These are phyloP conservation scores for Galleria mellonella DNA, from an alignment of 1,140 invertebrate genomes.

Conservation along the genomic window DNA sequence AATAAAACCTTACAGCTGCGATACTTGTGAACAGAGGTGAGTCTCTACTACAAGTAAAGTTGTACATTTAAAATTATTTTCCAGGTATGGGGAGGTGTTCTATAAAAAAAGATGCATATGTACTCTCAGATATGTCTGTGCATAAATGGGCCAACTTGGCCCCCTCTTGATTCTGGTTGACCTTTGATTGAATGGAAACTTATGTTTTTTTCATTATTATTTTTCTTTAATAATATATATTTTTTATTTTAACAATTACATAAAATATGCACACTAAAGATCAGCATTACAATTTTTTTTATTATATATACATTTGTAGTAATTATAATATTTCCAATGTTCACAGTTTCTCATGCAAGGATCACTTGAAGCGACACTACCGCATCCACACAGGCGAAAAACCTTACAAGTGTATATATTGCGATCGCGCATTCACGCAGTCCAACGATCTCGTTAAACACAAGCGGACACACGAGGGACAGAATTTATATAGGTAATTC, in stretches of 20 bases:
- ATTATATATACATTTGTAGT: too few species aligned
- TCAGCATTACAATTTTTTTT: too few species aligned
- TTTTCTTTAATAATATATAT: background rate
- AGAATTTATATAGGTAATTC: slow-evolving; percentile 53
- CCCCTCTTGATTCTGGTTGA: too few species aligned
- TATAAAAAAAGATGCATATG: too few species aligned
- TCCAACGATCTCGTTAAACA: slow-evolving; percentile 73
- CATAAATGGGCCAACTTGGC: too few species aligned
- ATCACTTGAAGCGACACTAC: slow-evolving; percentile 76
- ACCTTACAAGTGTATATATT: slow-evolving; percentile 78
- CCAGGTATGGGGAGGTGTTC: too few species aligned
- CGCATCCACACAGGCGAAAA: slow-evolving; percentile 84
- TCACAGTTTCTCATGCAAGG: slow-evolving; percentile 59
- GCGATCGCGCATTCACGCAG: slow-evolving; percentile 73
- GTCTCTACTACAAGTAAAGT: too few species aligned
- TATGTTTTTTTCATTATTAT: too few species aligned
- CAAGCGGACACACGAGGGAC: slow-evolving; percentile 61
- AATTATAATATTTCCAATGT: background rate
- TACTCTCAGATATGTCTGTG: too few species aligned
- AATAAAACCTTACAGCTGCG: slow-evolving; percentile 88
- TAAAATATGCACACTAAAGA: too few species aligned
- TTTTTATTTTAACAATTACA: background rate
- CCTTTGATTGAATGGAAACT: too few species aligned
- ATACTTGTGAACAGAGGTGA: slow-evolving; percentile 83
- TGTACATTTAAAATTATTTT: too few species aligned